Percentiles rank a stretch among this genome's conserved stretches.
Conservation (phyloP, 2,888 invertebrate genomes). For the Epistrophe grossulariae region DNA sequence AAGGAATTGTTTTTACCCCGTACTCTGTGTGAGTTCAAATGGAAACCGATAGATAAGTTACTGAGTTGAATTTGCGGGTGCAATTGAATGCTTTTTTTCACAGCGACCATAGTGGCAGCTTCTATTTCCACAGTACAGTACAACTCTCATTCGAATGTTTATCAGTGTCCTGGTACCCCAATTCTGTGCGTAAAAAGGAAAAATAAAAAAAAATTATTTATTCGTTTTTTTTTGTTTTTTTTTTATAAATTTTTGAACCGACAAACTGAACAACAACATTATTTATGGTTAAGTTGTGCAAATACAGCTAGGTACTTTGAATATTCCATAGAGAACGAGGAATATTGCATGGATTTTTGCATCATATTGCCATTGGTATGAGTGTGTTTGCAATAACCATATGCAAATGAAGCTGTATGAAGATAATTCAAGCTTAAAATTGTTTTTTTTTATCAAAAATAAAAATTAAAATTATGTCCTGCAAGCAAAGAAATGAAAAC, state of each 20-base stretch:
- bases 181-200: slow-evolving; percentile 29
- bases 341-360: slow-evolving; percentile 7
- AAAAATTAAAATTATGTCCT: slow-evolving; percentile 27
- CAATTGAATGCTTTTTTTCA: slow-evolving; percentile 19
- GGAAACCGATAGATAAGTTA: slow-evolving; percentile 61
- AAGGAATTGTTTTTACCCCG: slow-evolving; percentile 35
- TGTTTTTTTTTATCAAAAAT: slow-evolving; percentile 33
- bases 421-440: slow-evolving; percentile 57
- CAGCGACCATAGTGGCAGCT: slow-evolving; percentile 14
- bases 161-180: slow-evolving; percentile 32
- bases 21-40: slow-evolving; percentile 60
- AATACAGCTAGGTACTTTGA: slow-evolving; percentile 31
- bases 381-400: slow-evolving; percentile 54
- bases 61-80: slow-evolving; percentile 53
- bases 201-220: slow-evolving; percentile 3
- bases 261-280: slow-evolving; percentile 54
- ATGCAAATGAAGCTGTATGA: slow-evolving; percentile 57
- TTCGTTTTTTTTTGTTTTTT: not conserved
- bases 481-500: not conserved
- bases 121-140: slow-evolving; percentile 18
- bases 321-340: not conserved
- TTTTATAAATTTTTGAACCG: slow-evolving; percentile 18
- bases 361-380: slow-evolving; percentile 25
- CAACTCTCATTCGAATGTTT: slow-evolving; percentile 19
- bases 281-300: slow-evolving; percentile 68